Base-by-base conservation (phyloP, 2,797 vertebrate genomes). In the Kryptopterus vitreolus region DNA sequence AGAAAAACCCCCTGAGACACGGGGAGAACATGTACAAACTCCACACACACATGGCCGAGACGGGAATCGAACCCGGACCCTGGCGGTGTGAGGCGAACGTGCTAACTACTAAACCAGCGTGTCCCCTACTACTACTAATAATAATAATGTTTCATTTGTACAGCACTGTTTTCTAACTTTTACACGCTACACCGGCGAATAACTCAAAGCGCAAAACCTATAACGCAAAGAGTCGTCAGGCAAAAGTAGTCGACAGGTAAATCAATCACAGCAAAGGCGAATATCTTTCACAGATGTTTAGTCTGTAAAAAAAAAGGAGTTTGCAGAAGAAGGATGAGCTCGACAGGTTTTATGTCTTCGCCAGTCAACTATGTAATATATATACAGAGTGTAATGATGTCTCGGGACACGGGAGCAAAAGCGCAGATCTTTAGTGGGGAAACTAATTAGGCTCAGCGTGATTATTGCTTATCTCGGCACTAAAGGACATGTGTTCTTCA, bases 301-400 rank as follows among this genome's bases (percentile, higher is more conserved):
- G 76, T 82, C 73, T 48, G 84, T 87, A 91, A 85, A 85, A 87
- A 85, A 87, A 85, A 72, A 78, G 81, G 22, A 29, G 26, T 38
- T 76, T 76, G 78, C 86, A 89, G 88, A 88, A 63, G 82, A 83
- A 88, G 85, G 89, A 92, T 88, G 91, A 91, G 91, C 85, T 90
- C 84, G 88, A 92, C 93, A 89, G 89, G 90, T 92, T 92, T 93
- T 91, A 93, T 92, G 91, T 92, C 90, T 88, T 81, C 77, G 88
- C 88, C 87, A 89, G 88, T 82, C 80, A 91, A 86, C 87, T 89
- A 86, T 79, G 72, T 88, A 87, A 82, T 86, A 90, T 89, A 90
- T 89, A 88, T 90, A 93, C 90, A 90, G 89, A 86, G 85, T 88
- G 88, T 90, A 90, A 91, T 88, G 88, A 90, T 87, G 89, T 90